Percentiles rank a stretch among this genome's conserved stretches.
Conservation (phyloP, 2,888 invertebrate genomes). For the Ypsolopha sequella region DNA sequence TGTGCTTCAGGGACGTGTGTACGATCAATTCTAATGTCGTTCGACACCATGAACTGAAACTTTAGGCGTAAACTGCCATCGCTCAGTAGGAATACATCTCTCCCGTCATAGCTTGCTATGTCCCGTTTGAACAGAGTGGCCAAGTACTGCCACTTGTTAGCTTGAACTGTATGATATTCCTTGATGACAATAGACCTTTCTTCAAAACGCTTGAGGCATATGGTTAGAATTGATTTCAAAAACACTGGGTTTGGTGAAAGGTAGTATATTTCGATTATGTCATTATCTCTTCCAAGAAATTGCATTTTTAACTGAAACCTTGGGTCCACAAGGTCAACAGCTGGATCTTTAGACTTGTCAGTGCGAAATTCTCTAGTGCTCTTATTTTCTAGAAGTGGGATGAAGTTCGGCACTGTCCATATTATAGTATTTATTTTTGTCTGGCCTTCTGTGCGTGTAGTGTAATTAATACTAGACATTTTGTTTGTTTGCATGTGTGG, state of each 20-base stretch:
- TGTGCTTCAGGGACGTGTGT: slow-evolving; percentile 39
- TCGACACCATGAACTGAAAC: slow-evolving; percentile 53
- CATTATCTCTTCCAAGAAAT: slow-evolving; percentile 49
- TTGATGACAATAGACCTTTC: slow-evolving; percentile 53
- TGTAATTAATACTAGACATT: slow-evolving; percentile 38
- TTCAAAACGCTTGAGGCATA: slow-evolving; percentile 52
- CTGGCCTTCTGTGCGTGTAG: slow-evolving; percentile 51
- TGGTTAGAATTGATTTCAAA: slow-evolving; percentile 46
- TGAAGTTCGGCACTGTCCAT: slow-evolving; percentile 54
- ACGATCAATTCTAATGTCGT: slow-evolving; percentile 46
- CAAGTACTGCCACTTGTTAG: slow-evolving; percentile 59
- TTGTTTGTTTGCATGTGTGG: not conserved
- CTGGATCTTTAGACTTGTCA: slow-evolving; percentile 32
- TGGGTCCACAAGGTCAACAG: slow-evolving; percentile 22
- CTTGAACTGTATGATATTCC: slow-evolving; percentile 52
- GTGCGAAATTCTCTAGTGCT: slow-evolving; percentile 44
- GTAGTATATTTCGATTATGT: slow-evolving; percentile 55
- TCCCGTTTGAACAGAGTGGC: slow-evolving; percentile 52
- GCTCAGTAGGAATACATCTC: slow-evolving; percentile 40
- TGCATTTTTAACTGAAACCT: slow-evolving; percentile 56
- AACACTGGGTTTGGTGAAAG: slow-evolving; percentile 47
- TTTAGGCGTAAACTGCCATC: slow-evolving; percentile 53
- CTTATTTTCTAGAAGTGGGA: slow-evolving; percentile 42
- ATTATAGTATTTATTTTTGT: slow-evolving; percentile 51
- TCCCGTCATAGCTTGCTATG: slow-evolving; percentile 38